Conservation (phyloP, 2,888 invertebrate species). For the Hypomecis atomaria region DNA sequence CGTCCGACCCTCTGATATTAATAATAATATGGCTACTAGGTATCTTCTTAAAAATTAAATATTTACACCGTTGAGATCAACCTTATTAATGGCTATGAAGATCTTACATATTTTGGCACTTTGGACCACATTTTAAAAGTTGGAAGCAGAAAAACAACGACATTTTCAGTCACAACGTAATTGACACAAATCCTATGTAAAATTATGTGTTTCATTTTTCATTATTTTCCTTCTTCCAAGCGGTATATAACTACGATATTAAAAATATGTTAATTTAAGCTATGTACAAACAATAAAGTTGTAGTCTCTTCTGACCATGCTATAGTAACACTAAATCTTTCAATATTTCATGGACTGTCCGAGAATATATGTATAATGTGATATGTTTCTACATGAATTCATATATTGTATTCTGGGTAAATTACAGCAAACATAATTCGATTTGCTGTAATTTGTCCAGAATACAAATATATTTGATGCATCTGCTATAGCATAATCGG, state of each 20-base stretch:
- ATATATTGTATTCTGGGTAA: too few species aligned
- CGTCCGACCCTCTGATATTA: not conserved
- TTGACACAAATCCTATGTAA: too few species aligned
- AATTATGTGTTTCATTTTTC: not conserved
- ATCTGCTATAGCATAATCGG: not conserved
- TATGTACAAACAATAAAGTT: conserved; percentile 17
- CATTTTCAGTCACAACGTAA: too few species aligned
- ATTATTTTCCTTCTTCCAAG: conserved; percentile 35
- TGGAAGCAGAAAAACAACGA: conserved; percentile 30
- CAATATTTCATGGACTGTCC: too few species aligned
- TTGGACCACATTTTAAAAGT: conserved; percentile 68
- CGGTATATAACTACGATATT: not conserved
- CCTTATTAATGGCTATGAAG: conserved; percentile 76
- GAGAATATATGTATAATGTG: too few species aligned
- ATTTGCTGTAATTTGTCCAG: too few species aligned
- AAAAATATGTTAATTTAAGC: not conserved
- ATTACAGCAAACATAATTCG: too few species aligned
- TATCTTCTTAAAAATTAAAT: conserved; percentile 44
- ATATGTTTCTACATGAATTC: too few species aligned
- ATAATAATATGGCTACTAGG: conserved; percentile 35
- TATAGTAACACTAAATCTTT: not conserved
- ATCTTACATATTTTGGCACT: conserved; percentile 82
- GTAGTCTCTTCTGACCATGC: not conserved
- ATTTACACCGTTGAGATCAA: conserved; percentile 82
- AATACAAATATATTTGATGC: too few species aligned